Conservation (phyloP, 2,113 vertebrate genomes). For the Phrynocephalus versicolor region DNA sequence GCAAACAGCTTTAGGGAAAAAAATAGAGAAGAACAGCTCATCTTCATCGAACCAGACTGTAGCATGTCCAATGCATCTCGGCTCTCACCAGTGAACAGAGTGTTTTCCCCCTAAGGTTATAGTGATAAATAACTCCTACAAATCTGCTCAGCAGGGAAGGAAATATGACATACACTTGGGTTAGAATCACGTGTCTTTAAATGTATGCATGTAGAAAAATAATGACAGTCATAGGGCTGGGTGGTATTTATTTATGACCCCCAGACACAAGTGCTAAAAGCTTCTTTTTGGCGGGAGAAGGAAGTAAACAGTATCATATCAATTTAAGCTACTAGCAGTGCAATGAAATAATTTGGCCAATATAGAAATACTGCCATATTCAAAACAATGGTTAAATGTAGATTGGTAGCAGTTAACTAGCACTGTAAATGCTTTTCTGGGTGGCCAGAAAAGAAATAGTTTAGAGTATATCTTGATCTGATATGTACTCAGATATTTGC, state of each 20-base stretch:
- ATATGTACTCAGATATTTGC: too few species aligned
- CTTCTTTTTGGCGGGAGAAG: neutral
- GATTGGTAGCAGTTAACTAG: neutral
- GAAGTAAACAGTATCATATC: neutral
- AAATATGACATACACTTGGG: conserved; percentile 55
- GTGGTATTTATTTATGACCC: neutral
- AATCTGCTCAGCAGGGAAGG: conserved; percentile 21
- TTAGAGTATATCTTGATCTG: too few species aligned
- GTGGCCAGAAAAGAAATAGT: neutral
- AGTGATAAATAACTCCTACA: conserved; percentile 58
- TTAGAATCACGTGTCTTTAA: conserved; percentile 50
- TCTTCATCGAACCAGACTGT: conserved; percentile 57
- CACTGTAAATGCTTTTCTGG: too few species aligned
- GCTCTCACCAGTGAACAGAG: conserved; percentile 37
- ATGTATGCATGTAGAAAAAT: conserved; percentile 32
- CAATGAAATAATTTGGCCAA: neutral
- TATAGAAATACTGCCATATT: neutral
- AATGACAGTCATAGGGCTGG: conserved; percentile 18
- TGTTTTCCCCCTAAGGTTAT: conserved; percentile 49
- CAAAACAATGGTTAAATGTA: neutral
- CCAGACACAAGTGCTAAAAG: neutral
- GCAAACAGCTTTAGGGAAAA: conserved; percentile 56
- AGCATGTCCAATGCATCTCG: conserved; percentile 36
- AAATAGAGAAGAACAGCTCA: conserved; percentile 48
- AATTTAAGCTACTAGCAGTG: neutral